Conservation (phyloP, 2,888 invertebrate species). For the Noctua comes region DNA sequence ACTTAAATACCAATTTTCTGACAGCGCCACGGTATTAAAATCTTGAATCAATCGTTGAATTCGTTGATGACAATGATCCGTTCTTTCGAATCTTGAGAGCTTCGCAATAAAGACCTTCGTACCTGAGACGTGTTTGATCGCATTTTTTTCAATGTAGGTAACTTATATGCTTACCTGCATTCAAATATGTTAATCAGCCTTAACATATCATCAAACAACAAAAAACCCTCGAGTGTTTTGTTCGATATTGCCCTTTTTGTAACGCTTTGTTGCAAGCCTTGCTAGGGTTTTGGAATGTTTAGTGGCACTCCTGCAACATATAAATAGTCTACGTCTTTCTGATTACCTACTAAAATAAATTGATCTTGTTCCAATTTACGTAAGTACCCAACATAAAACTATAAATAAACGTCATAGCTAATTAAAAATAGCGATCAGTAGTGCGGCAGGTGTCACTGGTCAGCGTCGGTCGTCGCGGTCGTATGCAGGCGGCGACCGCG, state of each 20-base stretch:
- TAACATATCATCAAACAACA: slow-evolving; percentile 12
- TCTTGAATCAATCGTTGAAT: slow-evolving; percentile 16
- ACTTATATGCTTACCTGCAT: slow-evolving; percentile 18
- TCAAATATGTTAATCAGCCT: slow-evolving; percentile 35
- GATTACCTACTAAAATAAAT: not conserved
- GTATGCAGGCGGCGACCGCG: slow-evolving; percentile 20
- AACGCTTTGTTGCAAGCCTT: not conserved
- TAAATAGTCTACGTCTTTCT: not conserved
- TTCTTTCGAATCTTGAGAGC: slow-evolving; percentile 5
- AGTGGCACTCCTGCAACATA: not conserved
- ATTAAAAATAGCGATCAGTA: slow-evolving; percentile 10
- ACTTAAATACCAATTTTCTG: not conserved
- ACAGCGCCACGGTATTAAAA: slow-evolving; percentile 9
- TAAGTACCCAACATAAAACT: not conserved
- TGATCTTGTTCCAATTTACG: slow-evolving; percentile 9
- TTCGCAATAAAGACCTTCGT: slow-evolving; percentile 34
- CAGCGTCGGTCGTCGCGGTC: not conserved
- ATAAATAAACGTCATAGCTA: slow-evolving; percentile 12
- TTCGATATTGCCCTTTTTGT: slow-evolving; percentile 11
- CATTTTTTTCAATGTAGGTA: slow-evolving; percentile 24
- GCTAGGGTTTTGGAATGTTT: not conserved
- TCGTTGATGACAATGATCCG: slow-evolving; percentile 7
- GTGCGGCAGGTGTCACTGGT: not conserved
- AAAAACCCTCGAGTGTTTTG: slow-evolving; percentile 20
- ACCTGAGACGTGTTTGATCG: slow-evolving; percentile 23